These are phyloP conservation scores for Eremobia ochroleuca DNA, from an alignment of 2,888 invertebrate species.

Conservation along the genomic window DNA sequence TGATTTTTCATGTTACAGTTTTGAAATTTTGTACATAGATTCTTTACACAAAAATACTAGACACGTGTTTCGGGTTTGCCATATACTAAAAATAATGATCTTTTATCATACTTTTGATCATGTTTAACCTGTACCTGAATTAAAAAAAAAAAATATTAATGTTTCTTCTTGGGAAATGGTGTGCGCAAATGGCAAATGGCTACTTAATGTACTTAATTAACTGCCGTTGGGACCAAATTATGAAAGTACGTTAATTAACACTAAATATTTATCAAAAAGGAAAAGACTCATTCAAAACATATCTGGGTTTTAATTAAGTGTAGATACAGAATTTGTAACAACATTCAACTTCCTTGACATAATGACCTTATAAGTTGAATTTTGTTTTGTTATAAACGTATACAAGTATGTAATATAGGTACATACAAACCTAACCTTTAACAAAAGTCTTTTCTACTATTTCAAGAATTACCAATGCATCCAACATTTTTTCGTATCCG, in stretches of 20 bases:
- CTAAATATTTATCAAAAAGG: not conserved
- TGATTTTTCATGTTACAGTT: too few species aligned
- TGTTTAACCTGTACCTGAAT: constrained; percentile 18
- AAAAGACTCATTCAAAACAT: not conserved
- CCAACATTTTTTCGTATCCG: not conserved
- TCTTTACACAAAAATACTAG: too few species aligned
- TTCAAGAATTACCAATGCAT: constrained; percentile 6
- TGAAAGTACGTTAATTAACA: too few species aligned
- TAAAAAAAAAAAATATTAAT: constrained; percentile 14
- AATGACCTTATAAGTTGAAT: not conserved
- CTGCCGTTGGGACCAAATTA: not conserved
- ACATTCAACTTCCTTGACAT: not conserved
- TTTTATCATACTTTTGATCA: constrained; percentile 27
- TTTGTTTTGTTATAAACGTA: not conserved
- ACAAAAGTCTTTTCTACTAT: not conserved
- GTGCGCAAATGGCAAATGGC: not conserved
- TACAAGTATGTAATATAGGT: not conserved
- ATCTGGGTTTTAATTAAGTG: not conserved
- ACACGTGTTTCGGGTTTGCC: too few species aligned
- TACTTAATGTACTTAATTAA: too few species aligned
- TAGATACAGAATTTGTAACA: not conserved
- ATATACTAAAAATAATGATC: too few species aligned
- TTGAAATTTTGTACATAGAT: too few species aligned
- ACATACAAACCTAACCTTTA: not conserved
- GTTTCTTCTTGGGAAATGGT: not conserved